Base-by-base conservation (phyloP, 23 tunicate species). In the Clavelina lepadiformis region DNA sequence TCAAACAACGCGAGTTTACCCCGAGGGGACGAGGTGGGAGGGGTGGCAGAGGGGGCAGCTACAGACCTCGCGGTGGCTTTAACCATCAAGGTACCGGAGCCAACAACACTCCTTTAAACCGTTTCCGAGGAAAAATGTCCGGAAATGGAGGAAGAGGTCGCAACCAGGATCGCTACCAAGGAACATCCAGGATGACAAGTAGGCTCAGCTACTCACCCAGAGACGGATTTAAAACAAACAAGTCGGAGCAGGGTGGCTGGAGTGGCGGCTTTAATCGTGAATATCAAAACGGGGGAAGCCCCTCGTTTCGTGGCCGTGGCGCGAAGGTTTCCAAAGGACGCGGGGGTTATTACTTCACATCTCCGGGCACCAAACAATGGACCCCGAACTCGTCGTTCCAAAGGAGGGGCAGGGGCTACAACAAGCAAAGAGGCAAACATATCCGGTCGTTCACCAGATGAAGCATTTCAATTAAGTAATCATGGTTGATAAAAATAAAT, bases 21-120 rank as follows among this genome's bases (percentile, higher is more conserved):
- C 79, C 83, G 3, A n/a, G n/a, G n/a, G n/a, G n/a, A n/a, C 57
- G 82, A 18, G 82, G 83, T 4, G 95, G 95, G 5, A 51, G 74
- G 18, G 72, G 85, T n/a, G 85, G 95, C 0, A 19, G 65, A 46
- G 56, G 62, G 1, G 28, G 64, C 26, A 34, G 41, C 7, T 46
- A 51, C 32, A 22, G 58, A 1, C 37, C 79, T 18, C 68, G 86
- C 0, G 78, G 86, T 33, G 54, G 78, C 46, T 65, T 53, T 33
- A n/a, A n/a, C n/a, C 32, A 28, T 26, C 55, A 46, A 18, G 38
- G 28, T 46, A 26, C 65, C 34, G 47, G 75, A 45, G 60, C 32
- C 20, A 64, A 54, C 52, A 28, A 34, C 1, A 3, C 31, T 13
- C 67, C 70, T 37, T 29, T 57, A 1, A 74, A 67, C 28, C 66